Base-by-base conservation (phyloP, 2,888 invertebrate species). In the Smittia sp. region DNA sequence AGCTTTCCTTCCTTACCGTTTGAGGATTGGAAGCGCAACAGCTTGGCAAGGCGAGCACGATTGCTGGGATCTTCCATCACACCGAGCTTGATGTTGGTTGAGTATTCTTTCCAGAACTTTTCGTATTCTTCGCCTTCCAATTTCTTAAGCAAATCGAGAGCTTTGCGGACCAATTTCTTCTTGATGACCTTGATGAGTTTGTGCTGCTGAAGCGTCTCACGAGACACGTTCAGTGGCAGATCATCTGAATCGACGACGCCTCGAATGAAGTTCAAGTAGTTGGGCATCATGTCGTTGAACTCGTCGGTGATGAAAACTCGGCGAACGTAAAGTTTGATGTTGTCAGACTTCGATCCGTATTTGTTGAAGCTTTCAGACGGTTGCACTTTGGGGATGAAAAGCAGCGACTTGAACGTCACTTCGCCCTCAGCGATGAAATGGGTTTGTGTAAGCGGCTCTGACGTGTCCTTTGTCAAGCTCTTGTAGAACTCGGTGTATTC, bases 401-500 rank as follows among this genome's bases (percentile, higher is more conserved):
- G 85, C 76, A 99, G 87, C 74, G 98, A 93, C 82, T 97, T 98
- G 86, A 99, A 99, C 6, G 97, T 96, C 6, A 99, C 98, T 85
- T 99, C 99, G 76, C 99, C 99, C 84, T 99, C 99, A 24, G 99
- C 99, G 75, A 96, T 89, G 83, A 99, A 99, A 84, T 99, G 99
- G 3, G 82, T 83, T 80, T 91, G 91, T 1, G 92, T 88, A 66
- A 98, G 83, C 9, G 96, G 96, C 70, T 91, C 89, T 74, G 90
- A 87, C 1, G 85, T 83, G 82, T 96, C 96, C 84, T 96, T 97
- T 70, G 97, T 96, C 77, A 99, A 86, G 27, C 92, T 89, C 83
- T 94, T 95, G 85, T 98, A 99, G 85, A 99, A 99, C 79, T 93
- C 93, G 76, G 88, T 86, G 84, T 99, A 99, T 82, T 99, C 98